Percentiles rank a stretch among this genome's conserved stretches.
Conservation (phyloP, 2,797 vertebrate genomes). For the Gymnothorax javanicus region DNA sequence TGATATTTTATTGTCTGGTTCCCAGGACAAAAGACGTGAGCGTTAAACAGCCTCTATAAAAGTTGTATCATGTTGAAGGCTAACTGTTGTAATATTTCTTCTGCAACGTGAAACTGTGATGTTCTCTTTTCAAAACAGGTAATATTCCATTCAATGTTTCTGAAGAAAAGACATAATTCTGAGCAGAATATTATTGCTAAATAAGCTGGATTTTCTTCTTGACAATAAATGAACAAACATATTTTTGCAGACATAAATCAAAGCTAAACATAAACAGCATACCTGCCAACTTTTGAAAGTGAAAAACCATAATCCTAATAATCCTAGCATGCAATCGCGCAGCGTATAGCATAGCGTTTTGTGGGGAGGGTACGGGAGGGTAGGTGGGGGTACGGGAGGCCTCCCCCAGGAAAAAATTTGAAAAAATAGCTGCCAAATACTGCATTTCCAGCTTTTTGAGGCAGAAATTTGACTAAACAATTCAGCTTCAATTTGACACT, state of each 20-base stretch:
- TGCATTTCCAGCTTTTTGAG: too few species aligned
- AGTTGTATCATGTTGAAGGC: conserved; percentile 6
- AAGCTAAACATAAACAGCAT: not conserved
- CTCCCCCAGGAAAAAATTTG: too few species aligned
- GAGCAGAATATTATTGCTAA: not conserved
- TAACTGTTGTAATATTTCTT: conserved; percentile 19
- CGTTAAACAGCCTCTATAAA: not conserved
- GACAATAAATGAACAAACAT: not conserved
- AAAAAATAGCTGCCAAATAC: too few species aligned
- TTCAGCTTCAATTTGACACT: too few species aligned
- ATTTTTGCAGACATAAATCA: not conserved
- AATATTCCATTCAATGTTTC: not conserved
- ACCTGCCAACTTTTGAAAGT: too few species aligned
- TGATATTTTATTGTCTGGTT: conserved; percentile 8
- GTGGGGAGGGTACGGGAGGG: too few species aligned
- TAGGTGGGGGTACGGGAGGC: too few species aligned
- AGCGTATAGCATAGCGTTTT: too few species aligned
- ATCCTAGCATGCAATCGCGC: too few species aligned
- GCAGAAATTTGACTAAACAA: too few species aligned
- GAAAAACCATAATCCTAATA: too few species aligned
- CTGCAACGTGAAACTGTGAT: not conserved
- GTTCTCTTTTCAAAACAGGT: not conserved
- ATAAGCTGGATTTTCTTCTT: not conserved
- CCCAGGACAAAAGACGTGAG: not conserved
- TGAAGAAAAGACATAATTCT: not conserved